Evolutionary conservation across 2,888 invertebrate species (phyloP).

Genomic region (Brachylomia viminalis): DNA sequence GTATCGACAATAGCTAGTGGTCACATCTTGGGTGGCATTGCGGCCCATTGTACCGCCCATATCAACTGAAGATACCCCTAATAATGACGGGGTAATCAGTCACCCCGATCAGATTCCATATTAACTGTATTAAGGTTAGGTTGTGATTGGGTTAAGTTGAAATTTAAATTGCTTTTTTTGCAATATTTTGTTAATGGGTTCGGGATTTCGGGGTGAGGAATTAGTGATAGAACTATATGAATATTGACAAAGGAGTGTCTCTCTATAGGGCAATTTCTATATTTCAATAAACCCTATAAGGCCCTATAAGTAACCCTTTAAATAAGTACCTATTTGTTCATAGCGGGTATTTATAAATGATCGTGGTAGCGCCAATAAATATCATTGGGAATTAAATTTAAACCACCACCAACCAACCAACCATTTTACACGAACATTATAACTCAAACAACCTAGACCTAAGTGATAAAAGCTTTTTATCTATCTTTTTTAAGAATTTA

Average conservation of each 20-base stretch:
- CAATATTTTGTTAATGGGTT: constrained; percentile 14
- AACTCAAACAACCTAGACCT: constrained; percentile 15
- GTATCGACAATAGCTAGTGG: constrained; percentile 61
- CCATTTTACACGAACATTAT: background rate
- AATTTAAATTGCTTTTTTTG: constrained; percentile 36
- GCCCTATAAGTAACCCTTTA: no score
- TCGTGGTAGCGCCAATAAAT: background rate
- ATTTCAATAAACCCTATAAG: constrained; percentile 9
- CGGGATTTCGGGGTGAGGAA: no score
- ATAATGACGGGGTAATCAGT: constrained; percentile 53
- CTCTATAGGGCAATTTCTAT: background rate
- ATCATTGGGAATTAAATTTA: no score
- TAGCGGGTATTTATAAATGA: background rate
- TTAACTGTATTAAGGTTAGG: constrained; percentile 33
- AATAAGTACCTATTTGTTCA: background rate
- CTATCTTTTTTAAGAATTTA: constrained; percentile 11
- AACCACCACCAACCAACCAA: constrained; percentile 2
- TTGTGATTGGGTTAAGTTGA: constrained; percentile 14
- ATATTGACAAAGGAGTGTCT: constrained; percentile 8
- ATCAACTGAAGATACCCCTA: constrained; percentile 53
- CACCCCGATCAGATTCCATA: constrained; percentile 44
- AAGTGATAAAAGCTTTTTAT: constrained; percentile 15
- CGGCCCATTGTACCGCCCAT: constrained; percentile 54
- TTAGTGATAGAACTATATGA: background rate
- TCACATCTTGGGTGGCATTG: constrained; percentile 65